These are phyloP conservation scores for Scomber japonicus DNA, from an alignment of 2,113 vertebrate genomes.

Conservation along the genomic window DNA sequence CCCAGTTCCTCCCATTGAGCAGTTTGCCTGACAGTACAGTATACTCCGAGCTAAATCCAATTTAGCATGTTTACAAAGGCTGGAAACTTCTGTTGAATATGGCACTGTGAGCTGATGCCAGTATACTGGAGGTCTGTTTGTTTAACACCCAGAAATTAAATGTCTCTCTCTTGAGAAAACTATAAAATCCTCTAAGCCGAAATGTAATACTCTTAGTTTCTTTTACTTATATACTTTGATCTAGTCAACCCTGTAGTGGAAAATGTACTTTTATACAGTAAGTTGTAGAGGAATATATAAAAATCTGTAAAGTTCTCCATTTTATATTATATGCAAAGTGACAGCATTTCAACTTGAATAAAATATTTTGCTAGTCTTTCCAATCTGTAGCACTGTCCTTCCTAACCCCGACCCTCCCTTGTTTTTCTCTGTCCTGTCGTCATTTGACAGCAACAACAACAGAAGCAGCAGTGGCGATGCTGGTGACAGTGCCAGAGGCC, in stretches of 20 bases:
- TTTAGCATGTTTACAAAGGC: slow-evolving; percentile 20
- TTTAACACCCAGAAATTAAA: slow-evolving; percentile 1
- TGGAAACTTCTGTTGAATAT: slow-evolving; percentile 23
- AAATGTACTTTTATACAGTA: no score
- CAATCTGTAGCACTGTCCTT: slow-evolving; percentile 27
- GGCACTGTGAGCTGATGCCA: slow-evolving; percentile 1
- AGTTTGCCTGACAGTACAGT: slow-evolving; percentile 13
- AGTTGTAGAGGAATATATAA: no score
- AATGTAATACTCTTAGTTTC: not conserved
- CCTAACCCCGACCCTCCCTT: slow-evolving; percentile 24
- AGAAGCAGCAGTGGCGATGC: slow-evolving; percentile 32
- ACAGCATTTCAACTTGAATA: slow-evolving; percentile 41
- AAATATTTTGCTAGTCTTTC: slow-evolving; percentile 22
- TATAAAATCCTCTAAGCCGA: not conserved
- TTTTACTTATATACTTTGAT: not conserved
- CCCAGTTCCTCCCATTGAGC: slow-evolving; percentile 11
- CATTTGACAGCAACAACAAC: slow-evolving; percentile 65
- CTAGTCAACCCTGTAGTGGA: no score
- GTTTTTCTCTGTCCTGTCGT: slow-evolving; percentile 54
- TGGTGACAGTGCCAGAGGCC: slow-evolving; percentile 71
- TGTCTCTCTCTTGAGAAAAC: not conserved
- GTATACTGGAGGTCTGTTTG: slow-evolving; percentile 1
- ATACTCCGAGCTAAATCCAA: slow-evolving; percentile 15
- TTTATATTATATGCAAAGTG: not conserved
- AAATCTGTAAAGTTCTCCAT: no score